These are phyloP conservation scores for Eueides isabella DNA, from an alignment of 1,140 invertebrate genomes.

Conservation along the genomic window DNA sequence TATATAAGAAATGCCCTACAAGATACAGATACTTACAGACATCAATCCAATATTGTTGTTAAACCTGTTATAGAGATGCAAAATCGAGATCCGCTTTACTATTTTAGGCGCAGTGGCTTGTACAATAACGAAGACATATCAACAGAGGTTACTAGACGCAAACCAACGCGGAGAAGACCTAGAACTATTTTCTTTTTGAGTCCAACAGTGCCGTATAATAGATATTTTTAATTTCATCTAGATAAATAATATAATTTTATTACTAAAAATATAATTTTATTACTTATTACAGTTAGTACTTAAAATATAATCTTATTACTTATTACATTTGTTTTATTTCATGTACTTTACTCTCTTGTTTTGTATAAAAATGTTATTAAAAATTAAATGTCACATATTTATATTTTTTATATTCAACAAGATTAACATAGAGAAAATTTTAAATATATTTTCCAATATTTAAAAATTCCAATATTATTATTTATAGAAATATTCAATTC, in stretches of 20 bases:
- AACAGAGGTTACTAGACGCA: slow-evolving; percentile 27
- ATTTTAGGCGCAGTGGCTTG: slow-evolving; percentile 35
- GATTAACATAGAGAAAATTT: too few relatives aligned
- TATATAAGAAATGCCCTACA: slow-evolving; percentile 53
- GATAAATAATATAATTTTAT: background rate
- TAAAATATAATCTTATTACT: too few relatives aligned
- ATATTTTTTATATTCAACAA: too few relatives aligned
- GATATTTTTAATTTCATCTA: slow-evolving; percentile 51
- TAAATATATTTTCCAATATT: too few relatives aligned
- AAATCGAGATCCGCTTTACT: slow-evolving; percentile 33
- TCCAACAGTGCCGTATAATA: slow-evolving; percentile 64
- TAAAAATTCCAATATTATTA: too few relatives aligned
- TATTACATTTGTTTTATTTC: too few relatives aligned
- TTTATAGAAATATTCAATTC: too few relatives aligned
- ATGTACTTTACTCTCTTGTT: too few relatives aligned
- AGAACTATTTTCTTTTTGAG: slow-evolving; percentile 71
- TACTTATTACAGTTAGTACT: background rate
- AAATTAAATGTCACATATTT: too few relatives aligned
- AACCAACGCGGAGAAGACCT: slow-evolving; percentile 43
- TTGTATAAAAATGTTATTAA: too few relatives aligned
- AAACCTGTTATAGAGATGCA: slow-evolving; percentile 7
- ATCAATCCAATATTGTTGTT: background rate
- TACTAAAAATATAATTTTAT: background rate
- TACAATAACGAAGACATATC: slow-evolving; percentile 21
- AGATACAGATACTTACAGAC: slow-evolving; percentile 20